These are phyloP conservation scores for Drosophila kokeensis DNA, from an alignment of 2,888 invertebrate genomes.

Conservation along the genomic window DNA sequence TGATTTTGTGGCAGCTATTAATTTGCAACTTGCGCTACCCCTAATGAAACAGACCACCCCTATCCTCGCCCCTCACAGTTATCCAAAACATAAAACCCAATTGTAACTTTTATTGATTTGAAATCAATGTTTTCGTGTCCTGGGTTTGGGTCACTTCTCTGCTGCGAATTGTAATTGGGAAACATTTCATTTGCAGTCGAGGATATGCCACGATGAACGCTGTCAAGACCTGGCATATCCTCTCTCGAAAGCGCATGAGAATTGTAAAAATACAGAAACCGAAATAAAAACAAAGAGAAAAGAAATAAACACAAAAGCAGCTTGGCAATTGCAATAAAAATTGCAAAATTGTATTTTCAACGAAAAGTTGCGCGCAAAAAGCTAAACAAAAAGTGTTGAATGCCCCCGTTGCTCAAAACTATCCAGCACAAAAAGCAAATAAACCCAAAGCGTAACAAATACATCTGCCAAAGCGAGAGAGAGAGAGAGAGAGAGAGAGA, in stretches of 20 bases:
- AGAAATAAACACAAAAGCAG: constrained; percentile 39
- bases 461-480: neutral
- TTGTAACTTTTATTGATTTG: constrained; percentile 32
- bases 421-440: constrained; percentile 38
- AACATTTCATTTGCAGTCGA: constrained; percentile 73
- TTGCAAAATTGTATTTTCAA: constrained; percentile 46
- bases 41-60: neutral
- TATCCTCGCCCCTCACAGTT: neutral
- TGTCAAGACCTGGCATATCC: constrained; percentile 43
- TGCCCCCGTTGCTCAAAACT: constrained; percentile 44
- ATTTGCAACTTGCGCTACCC: constrained; percentile 11
- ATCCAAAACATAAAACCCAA: neutral
- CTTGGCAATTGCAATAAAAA: constrained; percentile 70
- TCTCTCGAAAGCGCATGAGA: constrained; percentile 67
- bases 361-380: constrained; percentile 42
- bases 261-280: constrained; percentile 53
- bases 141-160: constrained; percentile 16
- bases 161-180: constrained; percentile 57
- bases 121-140: constrained; percentile 25
- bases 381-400: constrained; percentile 64
- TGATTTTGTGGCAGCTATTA: constrained; percentile 16
- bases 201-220: constrained; percentile 15
- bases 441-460: constrained; percentile 16
- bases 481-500: neutral
- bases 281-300: neutral